Conservation (phyloP, 2,888 invertebrate genomes). For the Ametastegia equiseti region DNA sequence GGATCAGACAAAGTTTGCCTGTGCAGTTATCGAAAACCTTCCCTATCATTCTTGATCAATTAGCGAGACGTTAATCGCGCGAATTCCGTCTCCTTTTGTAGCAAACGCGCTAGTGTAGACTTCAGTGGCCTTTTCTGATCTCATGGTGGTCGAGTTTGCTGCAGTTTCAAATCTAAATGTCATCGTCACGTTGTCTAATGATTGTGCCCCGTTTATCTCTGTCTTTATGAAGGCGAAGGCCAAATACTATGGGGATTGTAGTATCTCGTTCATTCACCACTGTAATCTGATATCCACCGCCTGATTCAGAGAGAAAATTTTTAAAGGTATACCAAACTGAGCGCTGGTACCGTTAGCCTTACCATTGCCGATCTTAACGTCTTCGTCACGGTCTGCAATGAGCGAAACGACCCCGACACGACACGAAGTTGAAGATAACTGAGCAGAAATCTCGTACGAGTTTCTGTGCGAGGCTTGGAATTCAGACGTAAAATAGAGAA, state of each 20-base stretch:
- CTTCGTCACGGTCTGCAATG: conserved; percentile 65
- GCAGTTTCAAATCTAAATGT: background rate
- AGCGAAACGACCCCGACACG: conserved; percentile 63
- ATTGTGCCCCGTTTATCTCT: background rate
- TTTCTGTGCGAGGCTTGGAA: background rate
- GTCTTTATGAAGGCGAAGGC: background rate
- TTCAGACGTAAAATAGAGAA: background rate
- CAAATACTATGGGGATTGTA: no score
- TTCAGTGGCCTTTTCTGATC: background rate
- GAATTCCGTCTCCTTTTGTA: conserved; percentile 9
- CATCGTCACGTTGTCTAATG: conserved; percentile 30
- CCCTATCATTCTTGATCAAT: conserved; percentile 23
- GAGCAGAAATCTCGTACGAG: background rate
- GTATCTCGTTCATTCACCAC: background rate
- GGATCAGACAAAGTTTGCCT: background rate
- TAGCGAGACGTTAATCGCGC: conserved; percentile 24
- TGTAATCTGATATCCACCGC: background rate
- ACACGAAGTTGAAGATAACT: conserved; percentile 43
- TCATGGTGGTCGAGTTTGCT: background rate
- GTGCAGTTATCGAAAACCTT: background rate
- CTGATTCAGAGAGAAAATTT: background rate
- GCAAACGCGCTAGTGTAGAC: background rate
- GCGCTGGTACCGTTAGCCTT: conserved; percentile 14
- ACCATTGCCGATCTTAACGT: conserved; percentile 58
- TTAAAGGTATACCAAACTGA: background rate